Evolutionary conservation across 92 coral and sea anemone species (phyloP).

Genomic region (Siderastrea siderea): DNA sequence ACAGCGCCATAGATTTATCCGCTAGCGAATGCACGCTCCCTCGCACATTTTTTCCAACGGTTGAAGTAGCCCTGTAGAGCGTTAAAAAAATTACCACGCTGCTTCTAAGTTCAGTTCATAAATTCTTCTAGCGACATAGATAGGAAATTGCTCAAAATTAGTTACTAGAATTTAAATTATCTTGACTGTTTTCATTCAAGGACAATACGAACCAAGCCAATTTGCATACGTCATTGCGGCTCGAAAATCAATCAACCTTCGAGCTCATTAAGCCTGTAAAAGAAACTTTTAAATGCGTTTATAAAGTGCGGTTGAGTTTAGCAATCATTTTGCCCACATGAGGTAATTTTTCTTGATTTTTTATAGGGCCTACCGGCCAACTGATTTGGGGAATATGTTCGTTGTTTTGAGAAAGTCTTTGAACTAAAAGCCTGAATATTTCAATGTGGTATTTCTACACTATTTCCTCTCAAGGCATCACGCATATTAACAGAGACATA

Average conservation of each 20-base stretch:
- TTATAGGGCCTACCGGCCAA: not conserved
- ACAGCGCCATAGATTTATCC: conserved; percentile 76
- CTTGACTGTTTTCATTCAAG: conserved; percentile 33
- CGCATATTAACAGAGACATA: conserved; percentile 5
- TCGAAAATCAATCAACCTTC: conserved; percentile 27
- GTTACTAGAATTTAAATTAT: conserved; percentile 12
- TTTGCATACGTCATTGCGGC: conserved; percentile 55
- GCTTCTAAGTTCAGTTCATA: not conserved
- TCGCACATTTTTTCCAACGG: conserved; percentile 44
- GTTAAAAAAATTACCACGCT: not conserved
- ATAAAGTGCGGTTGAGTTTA: conserved; percentile 56
- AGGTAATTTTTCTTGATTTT: conserved; percentile 47
- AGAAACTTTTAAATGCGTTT: conserved; percentile 50
- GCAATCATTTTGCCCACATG: conserved; percentile 46
- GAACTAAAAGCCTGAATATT: conserved; percentile 9
- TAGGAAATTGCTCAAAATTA: conserved; percentile 12
- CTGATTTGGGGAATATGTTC: not conserved
- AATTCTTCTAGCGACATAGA: conserved; percentile 1
- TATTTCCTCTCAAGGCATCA: conserved; percentile 1
- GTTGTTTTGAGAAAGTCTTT: not conserved
- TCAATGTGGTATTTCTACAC: not conserved
- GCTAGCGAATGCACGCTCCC: conserved; percentile 38
- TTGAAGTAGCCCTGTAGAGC: conserved; percentile 49
- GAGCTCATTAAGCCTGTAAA: conserved; percentile 29
- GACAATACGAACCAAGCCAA: conserved; percentile 43